Conservation (phyloP, 2,113 vertebrate genomes). For the Apeltes quadracus region DNA sequence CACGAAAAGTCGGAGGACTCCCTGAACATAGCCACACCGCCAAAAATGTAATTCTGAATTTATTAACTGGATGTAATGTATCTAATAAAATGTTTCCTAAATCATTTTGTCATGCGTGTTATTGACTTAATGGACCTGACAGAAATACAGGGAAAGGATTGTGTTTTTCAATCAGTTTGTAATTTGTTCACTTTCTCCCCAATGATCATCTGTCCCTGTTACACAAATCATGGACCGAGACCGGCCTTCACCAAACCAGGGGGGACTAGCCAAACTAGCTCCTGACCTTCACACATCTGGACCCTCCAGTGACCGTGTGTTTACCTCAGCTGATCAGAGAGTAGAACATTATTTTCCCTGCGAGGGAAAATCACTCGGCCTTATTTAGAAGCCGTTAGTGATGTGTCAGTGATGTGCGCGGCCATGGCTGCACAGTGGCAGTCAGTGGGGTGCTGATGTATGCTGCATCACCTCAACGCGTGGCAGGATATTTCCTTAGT, state of each 20-base stretch:
- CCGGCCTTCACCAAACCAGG: constrained; percentile 49
- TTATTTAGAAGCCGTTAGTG: constrained; percentile 5
- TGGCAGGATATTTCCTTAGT: constrained; percentile 18
- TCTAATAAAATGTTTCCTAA: no score
- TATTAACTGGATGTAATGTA: no score
- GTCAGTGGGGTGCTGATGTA: not conserved
- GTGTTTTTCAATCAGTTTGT: constrained; percentile 20
- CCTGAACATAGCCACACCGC: no score
- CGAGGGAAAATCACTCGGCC: not conserved
- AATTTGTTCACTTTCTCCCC: constrained; percentile 46
- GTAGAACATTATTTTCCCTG: not conserved
- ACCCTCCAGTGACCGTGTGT: constrained; percentile 9
- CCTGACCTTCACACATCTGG: not conserved
- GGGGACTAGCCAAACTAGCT: constrained; percentile 54
- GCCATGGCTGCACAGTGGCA: not conserved
- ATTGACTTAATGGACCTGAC: no score
- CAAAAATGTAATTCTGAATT: no score
- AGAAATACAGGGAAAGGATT: constrained; percentile 30
- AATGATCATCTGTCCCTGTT: constrained; percentile 64
- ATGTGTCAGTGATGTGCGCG: no score
- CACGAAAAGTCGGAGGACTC: no score
- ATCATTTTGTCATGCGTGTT: no score
- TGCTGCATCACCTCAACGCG: constrained; percentile 14
- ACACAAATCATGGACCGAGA: constrained; percentile 57
- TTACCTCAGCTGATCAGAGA: constrained; percentile 13